Percentiles rank a stretch among this genome's conserved stretches.
Evolutionary conservation across 2,113 vertebrate genomes (phyloP).

Genomic region (Tachysurus vachellii): DNA sequence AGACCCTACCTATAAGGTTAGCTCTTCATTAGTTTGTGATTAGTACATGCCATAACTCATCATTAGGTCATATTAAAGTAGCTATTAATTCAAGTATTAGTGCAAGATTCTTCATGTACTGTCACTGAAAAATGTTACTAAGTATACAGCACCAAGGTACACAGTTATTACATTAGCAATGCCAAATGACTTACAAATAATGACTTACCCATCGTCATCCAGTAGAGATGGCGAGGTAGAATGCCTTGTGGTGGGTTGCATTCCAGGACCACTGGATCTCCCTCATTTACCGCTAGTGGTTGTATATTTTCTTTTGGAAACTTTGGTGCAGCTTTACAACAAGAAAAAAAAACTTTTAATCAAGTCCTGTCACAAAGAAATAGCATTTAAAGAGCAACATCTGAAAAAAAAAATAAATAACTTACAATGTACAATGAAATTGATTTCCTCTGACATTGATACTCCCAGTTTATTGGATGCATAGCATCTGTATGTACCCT

Average conservation of each 20-base stretch:
- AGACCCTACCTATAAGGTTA: no score
- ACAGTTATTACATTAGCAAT: not conserved
- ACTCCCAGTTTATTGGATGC: constrained; percentile 85
- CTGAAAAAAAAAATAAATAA: constrained; percentile 11
- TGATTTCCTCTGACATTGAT: constrained; percentile 86
- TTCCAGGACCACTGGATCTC: constrained; percentile 80
- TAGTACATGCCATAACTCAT: no score
- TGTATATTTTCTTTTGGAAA: constrained; percentile 85
- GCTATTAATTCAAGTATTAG: no score
- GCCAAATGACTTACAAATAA: not conserved
- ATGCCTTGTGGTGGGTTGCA: constrained; percentile 88
- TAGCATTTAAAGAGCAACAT: not conserved
- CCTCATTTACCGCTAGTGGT: constrained; percentile 80
- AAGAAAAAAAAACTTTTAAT: not conserved
- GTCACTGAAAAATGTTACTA: no score
- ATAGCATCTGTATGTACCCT: constrained; percentile 91
- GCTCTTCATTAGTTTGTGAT: no score
- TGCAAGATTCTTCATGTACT: no score
- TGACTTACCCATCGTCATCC: constrained; percentile 90
- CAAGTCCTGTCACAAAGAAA: not conserved
- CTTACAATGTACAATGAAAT: constrained; percentile 85
- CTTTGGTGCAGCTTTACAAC: constrained; percentile 78
- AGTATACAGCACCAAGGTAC: not conserved
- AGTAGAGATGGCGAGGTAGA: constrained; percentile 82
- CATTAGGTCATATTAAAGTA: no score